Base-by-base conservation (phyloP, 1,140 invertebrate genomes). In the Drosophila equinoxialis region DNA sequence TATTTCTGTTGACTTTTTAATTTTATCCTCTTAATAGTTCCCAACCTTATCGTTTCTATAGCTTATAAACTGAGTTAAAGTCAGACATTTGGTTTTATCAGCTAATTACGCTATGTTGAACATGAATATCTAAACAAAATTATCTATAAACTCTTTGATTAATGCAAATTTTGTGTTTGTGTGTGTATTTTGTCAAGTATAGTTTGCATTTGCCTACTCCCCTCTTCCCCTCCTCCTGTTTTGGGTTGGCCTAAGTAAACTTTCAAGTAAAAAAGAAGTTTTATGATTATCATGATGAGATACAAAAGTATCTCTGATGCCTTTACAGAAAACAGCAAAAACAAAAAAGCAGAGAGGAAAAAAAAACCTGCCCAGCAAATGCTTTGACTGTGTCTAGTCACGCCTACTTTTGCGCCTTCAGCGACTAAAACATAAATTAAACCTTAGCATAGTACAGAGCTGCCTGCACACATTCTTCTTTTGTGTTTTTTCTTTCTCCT, bases 351-450 rank as follows among this genome's bases (percentile, higher is more conserved):
- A 6, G 30, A 30, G 5, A 6, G 30, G 6, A 30, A 30, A 30
- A 30, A 6, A 30, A 30, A 30, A 30, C 30, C 30, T 30, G 30
- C 30, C 30, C 30, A 30, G 37, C 14, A 48, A 48, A 48, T 48
- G 45, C 17, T 51, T 51, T 62, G 55, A 59, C 48, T 74, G 54
- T 74, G 48, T 73, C 60, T 65, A 17, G n/a, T 57, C 75, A 77
- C 75, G 75, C 75, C 75, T 64, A 66, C 33, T 59, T 59, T 60
- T 76, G 66, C 60, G 66, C 74, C 74, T 71, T 60, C 6, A 57
- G 74, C 65, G 45, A 58, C 58, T 63, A 74, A 68, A 82, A 67
- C 77, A 83, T 82, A 77, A 87, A 77, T 82, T 82, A 65, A 82
- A 83, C 71, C 79, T 77, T 77, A 62, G 74, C 71, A 59, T 39